Conservation (phyloP, 1,140 invertebrate genomes). For the Eupristina koningsbergeri region DNA sequence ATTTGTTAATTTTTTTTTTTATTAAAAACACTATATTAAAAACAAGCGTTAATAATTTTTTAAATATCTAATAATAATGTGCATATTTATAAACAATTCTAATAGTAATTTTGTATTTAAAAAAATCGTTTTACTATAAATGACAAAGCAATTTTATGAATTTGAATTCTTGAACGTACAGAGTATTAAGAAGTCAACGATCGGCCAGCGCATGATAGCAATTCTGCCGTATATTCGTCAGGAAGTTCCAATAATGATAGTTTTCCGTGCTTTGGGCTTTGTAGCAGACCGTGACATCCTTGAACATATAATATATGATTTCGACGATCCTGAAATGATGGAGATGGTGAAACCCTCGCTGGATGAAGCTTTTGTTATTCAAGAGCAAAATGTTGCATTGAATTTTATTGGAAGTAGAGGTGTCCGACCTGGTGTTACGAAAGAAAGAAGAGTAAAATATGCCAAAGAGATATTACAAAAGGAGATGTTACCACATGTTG, state of each 20-base stretch:
- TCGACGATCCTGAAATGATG: slow-evolving; percentile 99
- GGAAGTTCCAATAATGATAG: slow-evolving; percentile 99
- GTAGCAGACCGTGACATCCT: slow-evolving; percentile 98
- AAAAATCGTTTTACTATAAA: neutral
- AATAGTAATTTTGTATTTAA: too few species aligned
- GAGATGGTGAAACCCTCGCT: slow-evolving; percentile 99
- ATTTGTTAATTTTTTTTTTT: too few species aligned
- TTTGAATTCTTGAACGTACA: neutral
- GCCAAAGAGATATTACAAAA: slow-evolving; percentile 98
- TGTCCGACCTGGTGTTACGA: slow-evolving; percentile 94
- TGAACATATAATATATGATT: slow-evolving; percentile 99
- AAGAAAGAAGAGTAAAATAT: slow-evolving; percentile 98
- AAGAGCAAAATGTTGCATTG: slow-evolving; percentile 97
- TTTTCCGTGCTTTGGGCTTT: slow-evolving; percentile 96
- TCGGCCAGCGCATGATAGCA: slow-evolving; percentile 90
- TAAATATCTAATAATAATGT: too few species aligned
- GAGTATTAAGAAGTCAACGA: slow-evolving; percentile 59
- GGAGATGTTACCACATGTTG: slow-evolving; percentile 99
- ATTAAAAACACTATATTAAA: too few species aligned
- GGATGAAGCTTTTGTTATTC: slow-evolving; percentile 98
- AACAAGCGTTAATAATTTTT: too few species aligned
- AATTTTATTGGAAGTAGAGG: slow-evolving; percentile 98
- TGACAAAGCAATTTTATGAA: neutral
- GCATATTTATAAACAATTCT: too few species aligned
- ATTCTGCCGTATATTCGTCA: slow-evolving; percentile 98